Conservation (phyloP, 2,888 invertebrate species). For the Drosophila glabriapex region DNA sequence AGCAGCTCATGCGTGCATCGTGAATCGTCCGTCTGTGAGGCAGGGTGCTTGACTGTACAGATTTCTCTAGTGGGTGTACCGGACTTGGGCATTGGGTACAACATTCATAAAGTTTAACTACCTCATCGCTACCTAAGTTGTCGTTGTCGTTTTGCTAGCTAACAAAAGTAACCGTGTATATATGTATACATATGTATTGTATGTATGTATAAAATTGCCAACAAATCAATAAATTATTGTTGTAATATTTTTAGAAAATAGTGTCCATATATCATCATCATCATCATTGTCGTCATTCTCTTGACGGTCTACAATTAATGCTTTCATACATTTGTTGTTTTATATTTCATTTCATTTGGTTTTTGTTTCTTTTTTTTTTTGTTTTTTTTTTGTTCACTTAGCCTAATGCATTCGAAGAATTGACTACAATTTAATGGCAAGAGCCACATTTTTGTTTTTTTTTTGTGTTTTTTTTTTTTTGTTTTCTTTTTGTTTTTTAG, state of each 20-base stretch:
- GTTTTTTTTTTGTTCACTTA: slow-evolving; percentile 52
- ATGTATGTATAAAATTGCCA: slow-evolving; percentile 73
- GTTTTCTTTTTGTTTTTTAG: slow-evolving; percentile 29
- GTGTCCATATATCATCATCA: slow-evolving; percentile 75
- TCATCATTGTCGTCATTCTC: slow-evolving; percentile 17
- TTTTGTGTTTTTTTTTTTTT: background rate
- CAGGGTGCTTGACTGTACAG: slow-evolving; percentile 62
- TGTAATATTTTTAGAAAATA: slow-evolving; percentile 79
- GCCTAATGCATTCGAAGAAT: slow-evolving; percentile 72
- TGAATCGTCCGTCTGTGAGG: slow-evolving; percentile 34
- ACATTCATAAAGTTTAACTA: slow-evolving; percentile 79
- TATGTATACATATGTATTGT: slow-evolving; percentile 53
- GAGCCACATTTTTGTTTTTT: slow-evolving; percentile 61
- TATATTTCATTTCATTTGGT: background rate
- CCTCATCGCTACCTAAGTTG: slow-evolving; percentile 77
- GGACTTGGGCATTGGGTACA: slow-evolving; percentile 66
- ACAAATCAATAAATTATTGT: slow-evolving; percentile 80
- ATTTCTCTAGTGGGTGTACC: slow-evolving; percentile 62
- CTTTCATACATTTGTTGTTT: slow-evolving; percentile 26
- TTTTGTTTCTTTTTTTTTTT: slow-evolving; percentile 9
- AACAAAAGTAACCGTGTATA: slow-evolving; percentile 75
- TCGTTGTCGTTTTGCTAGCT: slow-evolving; percentile 79
- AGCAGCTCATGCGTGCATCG: slow-evolving; percentile 9
- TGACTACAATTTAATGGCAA: slow-evolving; percentile 79
- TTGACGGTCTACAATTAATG: slow-evolving; percentile 35